Percentiles rank a stretch among this genome's conserved stretches.
phyloP scores from a whole-genome alignment of 2,113 vertebrate genomes.

The mouse (Mus musculus) region GRCm39 chr3:123658501-123659000 shows the following conservation, averaged over 20 bases:
- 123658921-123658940: not conserved
- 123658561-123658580: not conserved
- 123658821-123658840: not conserved
- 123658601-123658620: no score
- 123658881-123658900: not conserved
- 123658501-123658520: not conserved
- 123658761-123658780: not conserved
- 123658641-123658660: not conserved
- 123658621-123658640: not conserved
- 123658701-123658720: not conserved
- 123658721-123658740: not conserved
- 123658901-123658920: slow-evolving; percentile 14
- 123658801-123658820: not conserved
- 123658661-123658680: no score
- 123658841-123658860: not conserved
- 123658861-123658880: not conserved
- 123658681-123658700: not conserved
- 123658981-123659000: slow-evolving; percentile 28
- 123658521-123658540: not conserved
- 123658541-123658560: not conserved
- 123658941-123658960: not conserved
- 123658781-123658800: no score
- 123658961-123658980: not conserved
- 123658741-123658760: not conserved
- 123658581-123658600: no score